phyloP scores from a whole-genome alignment of 2,113 vertebrate genomes.

The Strix aluco region DNA sequence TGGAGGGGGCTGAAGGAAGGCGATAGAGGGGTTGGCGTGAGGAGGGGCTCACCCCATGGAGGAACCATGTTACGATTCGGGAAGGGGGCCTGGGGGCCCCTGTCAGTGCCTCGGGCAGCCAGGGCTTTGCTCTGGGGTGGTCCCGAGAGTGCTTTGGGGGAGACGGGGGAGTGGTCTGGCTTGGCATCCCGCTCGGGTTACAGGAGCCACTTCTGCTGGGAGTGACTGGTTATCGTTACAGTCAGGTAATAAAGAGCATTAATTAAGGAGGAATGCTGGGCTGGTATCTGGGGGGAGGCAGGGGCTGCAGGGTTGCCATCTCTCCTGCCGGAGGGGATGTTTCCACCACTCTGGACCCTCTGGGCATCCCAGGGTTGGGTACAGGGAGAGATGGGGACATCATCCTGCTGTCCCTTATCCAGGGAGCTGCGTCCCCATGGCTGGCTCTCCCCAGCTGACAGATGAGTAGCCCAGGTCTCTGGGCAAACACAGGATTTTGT shows the following conservation, averaged over 20 bases:
- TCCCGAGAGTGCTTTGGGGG: background rate
- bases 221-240: conserved; percentile 69
- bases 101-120: background rate
- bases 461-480: background rate
- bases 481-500: background rate
- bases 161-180: background rate
- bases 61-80: background rate
- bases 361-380: background rate
- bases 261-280: conserved; percentile 64
- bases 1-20: background rate
- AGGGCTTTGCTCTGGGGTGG: background rate
- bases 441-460: background rate
- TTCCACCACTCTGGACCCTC: background rate
- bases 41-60: background rate
- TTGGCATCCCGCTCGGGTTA: conserved; percentile 16
- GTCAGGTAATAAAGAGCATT: conserved; percentile 77
- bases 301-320: background rate
- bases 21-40: background rate
- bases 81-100: background rate
- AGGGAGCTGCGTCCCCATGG: rapidly evolving
- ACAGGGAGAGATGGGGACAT: rapidly evolving
- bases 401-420: rapidly evolving
- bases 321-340: rapidly evolving
- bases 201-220: background rate
- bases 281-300: background rate